phyloP scores from a whole-genome alignment of 2,113 vertebrate genomes.

The Plestiodon gilberti region DNA sequence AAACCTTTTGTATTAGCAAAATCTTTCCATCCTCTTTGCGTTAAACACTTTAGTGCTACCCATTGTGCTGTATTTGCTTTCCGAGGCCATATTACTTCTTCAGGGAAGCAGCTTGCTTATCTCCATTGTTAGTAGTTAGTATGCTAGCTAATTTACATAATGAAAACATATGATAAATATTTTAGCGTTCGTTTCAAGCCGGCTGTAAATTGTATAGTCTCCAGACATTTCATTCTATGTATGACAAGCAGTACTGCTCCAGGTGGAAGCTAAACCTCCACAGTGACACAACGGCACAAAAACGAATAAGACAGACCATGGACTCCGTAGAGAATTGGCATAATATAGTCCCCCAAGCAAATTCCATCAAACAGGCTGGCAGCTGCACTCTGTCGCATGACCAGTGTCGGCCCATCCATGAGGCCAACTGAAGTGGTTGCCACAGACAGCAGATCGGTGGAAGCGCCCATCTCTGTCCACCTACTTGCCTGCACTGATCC shows the following conservation, averaged over 20 bases:
- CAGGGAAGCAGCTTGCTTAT: not conserved
- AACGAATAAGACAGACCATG: not conserved
- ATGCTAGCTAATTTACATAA: conserved; percentile 31
- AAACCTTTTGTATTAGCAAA: not conserved
- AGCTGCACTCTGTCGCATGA: not conserved
- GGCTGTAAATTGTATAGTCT: not conserved
- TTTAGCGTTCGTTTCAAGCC: not conserved
- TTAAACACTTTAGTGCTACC: not conserved
- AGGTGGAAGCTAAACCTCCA: conserved; percentile 11
- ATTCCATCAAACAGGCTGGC: not conserved
- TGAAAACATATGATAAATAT: conserved; percentile 15
- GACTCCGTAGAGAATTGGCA: not conserved
- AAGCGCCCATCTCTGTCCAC: too few species aligned
- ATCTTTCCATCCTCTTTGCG: not conserved
- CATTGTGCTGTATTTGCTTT: not conserved
- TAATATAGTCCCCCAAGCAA: not conserved
- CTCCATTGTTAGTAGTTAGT: conserved; percentile 2
- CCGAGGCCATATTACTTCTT: not conserved
- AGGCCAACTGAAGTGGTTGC: too few species aligned
- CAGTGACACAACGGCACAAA: not conserved
- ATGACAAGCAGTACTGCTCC: conserved; percentile 11
- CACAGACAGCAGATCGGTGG: too few species aligned
- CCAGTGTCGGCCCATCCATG: not conserved
- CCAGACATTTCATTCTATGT: conserved; percentile 1
- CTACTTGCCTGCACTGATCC: too few species aligned